These are phyloP conservation scores for Leucophenga montana DNA, from an alignment of 2,888 invertebrate species.

Conservation along the genomic window DNA sequence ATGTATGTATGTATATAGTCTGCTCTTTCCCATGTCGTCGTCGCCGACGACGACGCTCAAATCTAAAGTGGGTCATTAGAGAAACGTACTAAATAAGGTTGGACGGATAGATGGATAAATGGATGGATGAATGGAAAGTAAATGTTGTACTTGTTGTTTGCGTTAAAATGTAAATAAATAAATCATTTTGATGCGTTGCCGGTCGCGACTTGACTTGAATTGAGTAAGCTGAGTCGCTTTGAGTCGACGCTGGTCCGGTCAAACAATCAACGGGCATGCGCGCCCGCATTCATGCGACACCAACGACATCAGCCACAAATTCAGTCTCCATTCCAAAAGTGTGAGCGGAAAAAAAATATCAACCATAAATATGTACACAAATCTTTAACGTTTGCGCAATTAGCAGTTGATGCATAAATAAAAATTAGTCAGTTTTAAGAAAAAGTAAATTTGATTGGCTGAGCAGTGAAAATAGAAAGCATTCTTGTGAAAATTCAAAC, in stretches of 20 bases:
- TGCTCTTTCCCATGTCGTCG: too few relatives aligned
- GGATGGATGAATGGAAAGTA: conserved; percentile 60
- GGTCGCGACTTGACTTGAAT: background rate
- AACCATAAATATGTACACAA: background rate
- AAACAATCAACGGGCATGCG: conserved; percentile 16
- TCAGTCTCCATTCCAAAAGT: background rate
- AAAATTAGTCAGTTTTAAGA: background rate
- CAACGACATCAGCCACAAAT: background rate
- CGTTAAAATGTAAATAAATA: conserved; percentile 57
- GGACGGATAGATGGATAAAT: conserved; percentile 46
- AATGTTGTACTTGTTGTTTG: conserved; percentile 48
- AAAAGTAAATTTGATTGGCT: background rate
- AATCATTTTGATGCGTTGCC: conserved; percentile 59
- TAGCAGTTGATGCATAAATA: background rate
- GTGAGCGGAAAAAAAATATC: background rate
- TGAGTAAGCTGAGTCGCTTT: too few relatives aligned
- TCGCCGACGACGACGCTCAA: conserved; percentile 44
- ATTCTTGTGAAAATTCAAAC: conserved; percentile 2
- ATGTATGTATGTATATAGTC: too few relatives aligned
- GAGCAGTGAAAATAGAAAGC: conserved; percentile 1
- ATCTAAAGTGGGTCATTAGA: conserved; percentile 64
- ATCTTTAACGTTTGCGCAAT: conserved; percentile 4
- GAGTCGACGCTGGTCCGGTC: background rate
- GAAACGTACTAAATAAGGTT: conserved; percentile 66
- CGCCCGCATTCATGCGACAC: background rate